Evolutionary conservation across 2,888 invertebrate species (phyloP).

Genomic region (Sturmia bella): DNA sequence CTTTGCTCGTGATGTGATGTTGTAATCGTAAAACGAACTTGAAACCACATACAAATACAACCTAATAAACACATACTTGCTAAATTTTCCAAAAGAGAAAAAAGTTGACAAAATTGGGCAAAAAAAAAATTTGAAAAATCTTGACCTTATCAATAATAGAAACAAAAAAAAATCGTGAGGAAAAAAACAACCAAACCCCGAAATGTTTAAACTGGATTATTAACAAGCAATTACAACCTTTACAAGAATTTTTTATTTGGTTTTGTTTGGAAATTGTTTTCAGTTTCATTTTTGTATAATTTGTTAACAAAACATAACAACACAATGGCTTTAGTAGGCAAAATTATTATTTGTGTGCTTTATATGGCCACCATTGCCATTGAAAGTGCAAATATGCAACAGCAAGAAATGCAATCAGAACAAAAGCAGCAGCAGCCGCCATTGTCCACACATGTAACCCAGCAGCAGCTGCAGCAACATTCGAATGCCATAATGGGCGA

Average conservation of each 20-base stretch:
- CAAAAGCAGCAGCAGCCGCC: conserved; percentile 61
- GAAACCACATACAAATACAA: conserved; percentile 37
- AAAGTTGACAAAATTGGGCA: not conserved
- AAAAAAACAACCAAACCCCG: conserved; percentile 38
- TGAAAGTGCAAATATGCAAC: conserved; percentile 68
- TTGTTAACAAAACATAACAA: conserved; percentile 21
- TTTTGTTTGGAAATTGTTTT: conserved; percentile 59
- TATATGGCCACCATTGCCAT: conserved; percentile 33
- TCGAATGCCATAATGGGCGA: conserved; percentile 80
- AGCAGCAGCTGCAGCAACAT: conserved; percentile 74
- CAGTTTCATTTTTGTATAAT: conserved; percentile 51
- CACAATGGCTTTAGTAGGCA: conserved; percentile 42
- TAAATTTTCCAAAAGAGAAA: conserved; percentile 19
- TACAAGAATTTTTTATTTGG: conserved; percentile 53
- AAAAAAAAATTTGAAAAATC: too few species aligned
- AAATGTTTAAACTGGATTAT: conserved; percentile 65
- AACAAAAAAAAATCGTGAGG: not conserved
- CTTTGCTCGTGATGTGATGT: conserved; percentile 62
- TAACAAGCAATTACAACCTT: conserved; percentile 54
- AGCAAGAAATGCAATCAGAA: conserved; percentile 48
- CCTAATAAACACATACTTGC: conserved; percentile 34
- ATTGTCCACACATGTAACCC: conserved; percentile 70
- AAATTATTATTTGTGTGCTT: conserved; percentile 47
- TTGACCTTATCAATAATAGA: conserved; percentile 3
- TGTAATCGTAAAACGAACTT: conserved; percentile 63